A percentile compares a stretch with the other conserved stretches of the same genome.
phyloP scores from a whole-genome alignment of 2,113 vertebrate genomes.

The Chaetorhynchus papuensis region DNA sequence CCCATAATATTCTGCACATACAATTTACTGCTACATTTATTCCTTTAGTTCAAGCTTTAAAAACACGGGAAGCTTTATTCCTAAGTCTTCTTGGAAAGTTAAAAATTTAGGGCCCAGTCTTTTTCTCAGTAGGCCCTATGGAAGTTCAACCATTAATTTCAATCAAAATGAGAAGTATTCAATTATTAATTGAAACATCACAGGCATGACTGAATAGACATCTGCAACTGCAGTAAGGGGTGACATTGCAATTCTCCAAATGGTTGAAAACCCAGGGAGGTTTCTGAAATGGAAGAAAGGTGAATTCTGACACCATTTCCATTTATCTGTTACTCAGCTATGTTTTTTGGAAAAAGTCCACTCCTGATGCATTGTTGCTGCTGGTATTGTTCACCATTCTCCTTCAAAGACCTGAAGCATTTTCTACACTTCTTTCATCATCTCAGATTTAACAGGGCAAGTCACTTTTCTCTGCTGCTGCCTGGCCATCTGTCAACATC shows the following conservation, averaged over 20 bases:
- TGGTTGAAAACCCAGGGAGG: background rate
- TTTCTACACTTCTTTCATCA: background rate
- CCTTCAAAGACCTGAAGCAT: background rate
- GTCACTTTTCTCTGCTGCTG: background rate
- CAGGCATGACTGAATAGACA: background rate
- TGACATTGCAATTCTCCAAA: background rate
- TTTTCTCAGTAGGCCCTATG: background rate
- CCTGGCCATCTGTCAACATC: background rate
- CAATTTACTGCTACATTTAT: background rate
- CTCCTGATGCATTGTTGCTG: background rate
- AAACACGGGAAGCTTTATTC: background rate
- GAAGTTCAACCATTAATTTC: background rate
- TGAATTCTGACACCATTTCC: background rate
- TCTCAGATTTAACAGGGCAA: background rate
- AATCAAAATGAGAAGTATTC: background rate
- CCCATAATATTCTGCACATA: background rate
- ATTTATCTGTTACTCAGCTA: background rate
- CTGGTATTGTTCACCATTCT: background rate
- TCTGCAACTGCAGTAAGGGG: background rate
- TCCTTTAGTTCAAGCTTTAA: background rate
- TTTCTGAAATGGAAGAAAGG: background rate
- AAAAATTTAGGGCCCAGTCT: background rate
- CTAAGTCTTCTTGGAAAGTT: background rate
- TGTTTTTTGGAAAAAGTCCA: background rate
- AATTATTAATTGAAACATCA: background rate